These are phyloP conservation scores for Mionectes macconnelli DNA, from an alignment of 2,113 vertebrate genomes.

Conservation along the genomic window DNA sequence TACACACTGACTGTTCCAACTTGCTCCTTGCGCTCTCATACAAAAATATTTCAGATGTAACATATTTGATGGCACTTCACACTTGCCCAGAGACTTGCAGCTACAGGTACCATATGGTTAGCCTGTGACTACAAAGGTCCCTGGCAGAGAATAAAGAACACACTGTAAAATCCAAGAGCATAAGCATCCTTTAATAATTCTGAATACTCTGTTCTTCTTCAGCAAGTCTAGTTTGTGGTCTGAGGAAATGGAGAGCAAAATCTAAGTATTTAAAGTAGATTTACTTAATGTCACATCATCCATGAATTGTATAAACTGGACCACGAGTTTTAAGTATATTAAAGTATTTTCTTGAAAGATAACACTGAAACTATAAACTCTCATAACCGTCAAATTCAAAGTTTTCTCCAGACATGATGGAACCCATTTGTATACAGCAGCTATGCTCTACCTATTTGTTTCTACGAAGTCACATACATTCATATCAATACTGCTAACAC, in stretches of 20 bases:
- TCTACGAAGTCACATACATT: background rate
- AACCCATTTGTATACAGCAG: background rate
- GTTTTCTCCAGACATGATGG: background rate
- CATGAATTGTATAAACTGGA: background rate
- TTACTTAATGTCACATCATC: background rate
- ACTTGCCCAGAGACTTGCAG: background rate
- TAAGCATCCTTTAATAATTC: background rate
- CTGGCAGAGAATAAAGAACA: background rate
- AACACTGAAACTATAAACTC: background rate
- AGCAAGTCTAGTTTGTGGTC: background rate
- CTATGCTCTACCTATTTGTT: background rate
- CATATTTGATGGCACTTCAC: background rate
- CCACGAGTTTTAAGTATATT: background rate
- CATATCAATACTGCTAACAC: background rate
- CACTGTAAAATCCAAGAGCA: background rate
- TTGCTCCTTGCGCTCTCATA: background rate
- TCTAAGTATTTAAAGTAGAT: background rate
- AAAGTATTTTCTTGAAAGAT: background rate
- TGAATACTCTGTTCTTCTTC: background rate
- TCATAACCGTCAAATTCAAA: background rate
- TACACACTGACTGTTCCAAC: background rate
- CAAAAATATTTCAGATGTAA: background rate
- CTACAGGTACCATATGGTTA: background rate
- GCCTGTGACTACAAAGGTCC: background rate
- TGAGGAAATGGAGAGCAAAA: background rate